A percentile compares a stretch with the other conserved stretches of the same genome.
These are phyloP conservation scores for Romanogobio albipinnatus DNA, from an alignment of 2,113 vertebrate genomes.

Conservation along the genomic window DNA sequence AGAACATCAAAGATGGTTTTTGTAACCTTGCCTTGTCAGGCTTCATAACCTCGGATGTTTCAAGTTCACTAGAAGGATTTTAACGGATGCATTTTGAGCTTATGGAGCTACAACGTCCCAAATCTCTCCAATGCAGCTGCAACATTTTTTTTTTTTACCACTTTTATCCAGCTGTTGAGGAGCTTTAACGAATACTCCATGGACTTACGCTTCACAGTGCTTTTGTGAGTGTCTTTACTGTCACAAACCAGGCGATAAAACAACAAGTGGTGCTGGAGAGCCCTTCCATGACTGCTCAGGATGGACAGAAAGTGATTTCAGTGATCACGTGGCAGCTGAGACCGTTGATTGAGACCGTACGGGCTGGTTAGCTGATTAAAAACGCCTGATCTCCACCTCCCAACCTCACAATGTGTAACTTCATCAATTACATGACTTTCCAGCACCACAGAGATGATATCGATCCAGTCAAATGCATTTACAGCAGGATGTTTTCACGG, in stretches of 20 bases:
- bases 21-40: neutral
- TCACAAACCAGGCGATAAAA: slow-evolving; percentile 7
- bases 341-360: neutral
- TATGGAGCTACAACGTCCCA: neutral
- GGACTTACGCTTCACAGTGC: neutral
- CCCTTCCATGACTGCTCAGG: neutral
- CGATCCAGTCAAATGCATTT: slow-evolving; percentile 22
- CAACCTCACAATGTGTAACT: neutral
- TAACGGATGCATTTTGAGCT: neutral
- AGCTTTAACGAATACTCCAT: neutral
- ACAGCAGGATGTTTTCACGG: neutral
- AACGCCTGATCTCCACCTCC: slow-evolving; percentile 16
- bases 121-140: neutral
- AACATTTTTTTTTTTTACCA: no score
- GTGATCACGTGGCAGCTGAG: neutral
- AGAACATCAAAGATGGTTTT: slow-evolving; percentile 35
- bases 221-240: slow-evolving; percentile 1
- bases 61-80: neutral
- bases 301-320: slow-evolving; percentile 3
- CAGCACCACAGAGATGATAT: neutral
- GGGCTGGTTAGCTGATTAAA: slow-evolving; percentile 36
- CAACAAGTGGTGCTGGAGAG: slow-evolving; percentile 1
- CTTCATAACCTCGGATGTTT: neutral
- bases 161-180: slow-evolving; percentile 16
- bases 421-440: slow-evolving; percentile 16